Conservation (phyloP, 2,888 invertebrate genomes). For the Acrobeloides nanus region DNA sequence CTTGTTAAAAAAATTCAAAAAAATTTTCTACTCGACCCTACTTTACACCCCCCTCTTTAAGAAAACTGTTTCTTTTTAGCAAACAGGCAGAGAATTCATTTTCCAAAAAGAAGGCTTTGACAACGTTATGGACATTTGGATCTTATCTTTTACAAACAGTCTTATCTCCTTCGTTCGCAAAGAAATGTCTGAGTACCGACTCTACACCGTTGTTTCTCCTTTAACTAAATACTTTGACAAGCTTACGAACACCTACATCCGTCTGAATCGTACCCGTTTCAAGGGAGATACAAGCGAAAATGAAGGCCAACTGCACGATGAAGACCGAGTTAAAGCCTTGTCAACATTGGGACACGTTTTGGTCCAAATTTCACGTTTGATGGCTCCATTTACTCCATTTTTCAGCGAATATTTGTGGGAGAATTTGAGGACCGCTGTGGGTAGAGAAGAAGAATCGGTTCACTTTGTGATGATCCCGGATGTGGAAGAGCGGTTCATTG, state of each 20-base stretch:
- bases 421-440: slow-evolving; percentile 62
- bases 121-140: slow-evolving; percentile 95
- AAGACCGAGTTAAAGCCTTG: slow-evolving; percentile 75
- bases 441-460: slow-evolving; percentile 63
- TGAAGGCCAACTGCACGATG: slow-evolving; percentile 65
- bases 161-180: slow-evolving; percentile 75
- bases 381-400: slow-evolving; percentile 96
- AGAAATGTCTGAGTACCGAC: slow-evolving; percentile 80
- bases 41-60: background rate
- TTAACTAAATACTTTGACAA: slow-evolving; percentile 92
- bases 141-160: slow-evolving; percentile 88
- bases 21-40: too few relatives aligned
- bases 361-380: slow-evolving; percentile 77
- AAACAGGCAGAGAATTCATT: slow-evolving; percentile 25
- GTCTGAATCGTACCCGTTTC: slow-evolving; percentile 86
- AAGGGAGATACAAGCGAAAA: slow-evolving; percentile 70
- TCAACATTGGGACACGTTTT: slow-evolving; percentile 81
- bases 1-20: too few relatives aligned
- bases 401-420: slow-evolving; percentile 90
- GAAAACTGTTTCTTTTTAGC: slow-evolving; percentile 22
- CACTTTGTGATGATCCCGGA: slow-evolving; percentile 85
- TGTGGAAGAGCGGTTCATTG: slow-evolving; percentile 64
- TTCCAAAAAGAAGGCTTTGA: slow-evolving; percentile 31
- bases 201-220: slow-evolving; percentile 89
- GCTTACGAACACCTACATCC: slow-evolving; percentile 95